Evolutionary conservation across 2,888 invertebrate genomes (phyloP).

Genomic region (Tenthredo mesomela): DNA sequence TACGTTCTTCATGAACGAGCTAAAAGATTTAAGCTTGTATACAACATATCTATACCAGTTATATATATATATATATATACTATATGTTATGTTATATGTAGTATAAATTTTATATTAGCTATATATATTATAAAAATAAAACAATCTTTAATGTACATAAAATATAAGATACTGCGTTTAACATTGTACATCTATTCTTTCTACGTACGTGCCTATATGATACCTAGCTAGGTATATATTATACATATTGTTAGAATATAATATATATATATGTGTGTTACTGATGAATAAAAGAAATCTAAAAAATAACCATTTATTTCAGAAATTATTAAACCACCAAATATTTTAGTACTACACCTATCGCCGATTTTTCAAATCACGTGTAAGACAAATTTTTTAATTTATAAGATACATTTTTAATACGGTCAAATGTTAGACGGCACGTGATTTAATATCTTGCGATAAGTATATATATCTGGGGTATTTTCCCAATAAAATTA

Average conservation of each 20-base stretch:
- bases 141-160: not conserved
- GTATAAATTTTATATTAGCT: not conserved
- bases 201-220: not conserved
- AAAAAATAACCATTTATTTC: not conserved
- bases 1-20: not conserved
- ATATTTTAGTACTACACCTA: too few relatives aligned
- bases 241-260: not conserved
- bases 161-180: not conserved
- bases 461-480: not conserved
- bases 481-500: not conserved
- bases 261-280: not conserved
- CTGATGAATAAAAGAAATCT: not conserved
- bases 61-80: not conserved
- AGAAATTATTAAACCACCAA: not conserved
- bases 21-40: not conserved
- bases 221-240: not conserved
- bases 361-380: not conserved
- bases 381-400: not conserved
- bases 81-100: too few relatives aligned
- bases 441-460: not conserved
- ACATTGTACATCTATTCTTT: slow-evolving; percentile 6
- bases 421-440: not conserved
- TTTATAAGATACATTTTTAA: not conserved
- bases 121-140: not conserved
- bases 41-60: not conserved